Evolutionary conservation across 2,113 vertebrate species (phyloP).

Genomic region (Prochilodus magdalenae): DNA sequence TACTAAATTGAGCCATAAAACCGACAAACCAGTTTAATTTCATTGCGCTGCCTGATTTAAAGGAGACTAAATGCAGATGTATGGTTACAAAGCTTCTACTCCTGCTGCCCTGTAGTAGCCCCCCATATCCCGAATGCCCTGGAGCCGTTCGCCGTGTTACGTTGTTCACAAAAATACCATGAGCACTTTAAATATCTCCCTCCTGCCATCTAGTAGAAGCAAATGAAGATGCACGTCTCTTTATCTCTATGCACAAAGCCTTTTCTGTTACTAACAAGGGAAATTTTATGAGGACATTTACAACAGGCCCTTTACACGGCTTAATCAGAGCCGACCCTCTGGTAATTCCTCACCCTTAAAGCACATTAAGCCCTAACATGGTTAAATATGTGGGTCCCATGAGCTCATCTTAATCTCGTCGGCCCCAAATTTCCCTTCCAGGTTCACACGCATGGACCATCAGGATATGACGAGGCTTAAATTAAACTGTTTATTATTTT

Average conservation of each 20-base stretch:
- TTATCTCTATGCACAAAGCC: neutral
- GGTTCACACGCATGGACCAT: neutral
- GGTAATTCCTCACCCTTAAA: slow-evolving; percentile 19
- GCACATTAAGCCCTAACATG: neutral
- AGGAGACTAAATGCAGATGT: neutral
- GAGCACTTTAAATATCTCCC: neutral
- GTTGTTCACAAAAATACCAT: neutral
- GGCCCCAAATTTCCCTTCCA: neutral
- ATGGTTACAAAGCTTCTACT: neutral
- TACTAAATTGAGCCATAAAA: neutral
- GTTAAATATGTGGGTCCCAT: slow-evolving; percentile 19
- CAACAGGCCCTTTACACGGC: slow-evolving; percentile 1
- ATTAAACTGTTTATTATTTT: neutral
- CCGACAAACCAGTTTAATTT: neutral
- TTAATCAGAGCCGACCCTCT: slow-evolving; percentile 21
- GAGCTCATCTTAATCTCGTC: neutral
- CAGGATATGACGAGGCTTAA: neutral
- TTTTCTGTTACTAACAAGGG: slow-evolving; percentile 1
- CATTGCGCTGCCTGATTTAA: neutral
- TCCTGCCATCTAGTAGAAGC: neutral
- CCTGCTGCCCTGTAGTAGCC: neutral
- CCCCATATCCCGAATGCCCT: neutral
- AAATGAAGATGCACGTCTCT: slow-evolving; percentile 21
- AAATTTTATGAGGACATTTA: slow-evolving; percentile 14
- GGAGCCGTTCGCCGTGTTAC: neutral